Base-by-base conservation (phyloP, 2,113 vertebrate genomes). In the Leucopternis melanops region DNA sequence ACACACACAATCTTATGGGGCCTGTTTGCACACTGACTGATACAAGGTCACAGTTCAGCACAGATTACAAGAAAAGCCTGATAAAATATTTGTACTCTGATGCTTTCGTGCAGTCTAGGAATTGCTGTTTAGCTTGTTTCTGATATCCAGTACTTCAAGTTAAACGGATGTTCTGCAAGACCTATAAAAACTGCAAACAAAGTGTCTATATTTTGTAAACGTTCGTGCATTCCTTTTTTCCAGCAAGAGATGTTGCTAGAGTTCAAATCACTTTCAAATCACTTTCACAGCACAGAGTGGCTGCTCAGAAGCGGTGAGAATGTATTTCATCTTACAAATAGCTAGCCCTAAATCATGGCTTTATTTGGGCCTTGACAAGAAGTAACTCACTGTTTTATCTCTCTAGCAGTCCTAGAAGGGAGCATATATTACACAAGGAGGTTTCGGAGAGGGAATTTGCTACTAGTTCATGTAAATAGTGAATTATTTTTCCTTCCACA, bases 181-280 rank as follows among this genome's bases (percentile, higher is more conserved):
- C 66, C 58, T 62, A 47, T 89, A 85, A 61, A 94, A 82, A 94
- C 42, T 91, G 92, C 74, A 78, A 18, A 67, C 61, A 44, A 63
- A 81, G 52, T 69, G 22, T 89, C 92, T 94, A 2, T 88, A 44
- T 50, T 73, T 70, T 82, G 38, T 90, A 84, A 89, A 73, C 26
- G 47, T 75, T 66, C 9, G 0, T 8, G 16, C n/a, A 12, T 79
- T 92, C 91, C 32, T 82, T 82, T 81, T 66, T 82, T 47, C 78
- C n/a, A 44, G 72, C 65, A 67, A 86, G 84, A 79, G 49, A 49
- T 79, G 54, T 91, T 97, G 66, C 58, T 82, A 12, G 70, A 91
- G 92, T 88, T 97, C 73, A 87, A 31, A 91, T 92, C 86, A 47
- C 75, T 86, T 88, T 75, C 61, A 83, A 45, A 89, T 79, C 86